Evolutionary conservation across 2,888 invertebrate species (phyloP).

Genomic region (Pantelozetes paolii): DNA sequence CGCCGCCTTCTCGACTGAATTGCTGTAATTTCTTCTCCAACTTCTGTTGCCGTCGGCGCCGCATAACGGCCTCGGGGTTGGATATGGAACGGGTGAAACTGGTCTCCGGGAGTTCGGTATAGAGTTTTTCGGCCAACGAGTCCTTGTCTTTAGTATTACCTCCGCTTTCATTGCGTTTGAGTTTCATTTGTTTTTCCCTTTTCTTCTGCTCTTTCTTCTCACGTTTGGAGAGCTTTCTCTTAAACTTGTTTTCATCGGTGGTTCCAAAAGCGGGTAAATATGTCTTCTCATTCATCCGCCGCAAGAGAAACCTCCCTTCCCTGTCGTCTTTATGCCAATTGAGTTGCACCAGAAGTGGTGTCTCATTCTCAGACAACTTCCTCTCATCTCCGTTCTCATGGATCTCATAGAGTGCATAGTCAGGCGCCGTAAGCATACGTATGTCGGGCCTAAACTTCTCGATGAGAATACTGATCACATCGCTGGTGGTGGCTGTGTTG

Average conservation of each 20-base stretch:
- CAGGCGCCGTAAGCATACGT: slow-evolving; percentile 76
- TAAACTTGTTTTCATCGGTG: slow-evolving; percentile 57
- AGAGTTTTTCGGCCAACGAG: slow-evolving; percentile 80
- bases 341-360: slow-evolving; percentile 90
- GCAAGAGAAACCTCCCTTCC: slow-evolving; percentile 91
- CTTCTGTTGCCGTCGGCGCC: slow-evolving; percentile 89
- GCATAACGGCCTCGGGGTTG: slow-evolving; percentile 99
- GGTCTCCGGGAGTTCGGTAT: slow-evolving; percentile 93
- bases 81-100: slow-evolving; percentile 98
- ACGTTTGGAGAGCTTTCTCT: slow-evolving; percentile 89
- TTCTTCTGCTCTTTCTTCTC: slow-evolving; percentile 97
- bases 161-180: slow-evolving; percentile 49
- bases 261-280: slow-evolving; percentile 42
- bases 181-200: slow-evolving; percentile 54
- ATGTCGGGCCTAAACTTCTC: slow-evolving; percentile 99
- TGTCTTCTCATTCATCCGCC: slow-evolving; percentile 80
- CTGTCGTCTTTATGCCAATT: slow-evolving; percentile 99
- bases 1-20: slow-evolving; percentile 77
- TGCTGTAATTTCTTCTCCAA: slow-evolving; percentile 92
- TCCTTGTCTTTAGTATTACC: slow-evolving; percentile 63
- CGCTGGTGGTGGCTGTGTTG: slow-evolving; percentile 89
- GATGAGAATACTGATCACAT: slow-evolving; percentile 93
- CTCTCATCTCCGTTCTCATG: slow-evolving; percentile 81
- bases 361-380: slow-evolving; percentile 81
- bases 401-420: slow-evolving; percentile 66